Percentiles rank a stretch among this genome's conserved stretches.
These are phyloP conservation scores for Cephus sareptanus DNA, from an alignment of 2,888 invertebrate genomes.

Conservation along the genomic window DNA sequence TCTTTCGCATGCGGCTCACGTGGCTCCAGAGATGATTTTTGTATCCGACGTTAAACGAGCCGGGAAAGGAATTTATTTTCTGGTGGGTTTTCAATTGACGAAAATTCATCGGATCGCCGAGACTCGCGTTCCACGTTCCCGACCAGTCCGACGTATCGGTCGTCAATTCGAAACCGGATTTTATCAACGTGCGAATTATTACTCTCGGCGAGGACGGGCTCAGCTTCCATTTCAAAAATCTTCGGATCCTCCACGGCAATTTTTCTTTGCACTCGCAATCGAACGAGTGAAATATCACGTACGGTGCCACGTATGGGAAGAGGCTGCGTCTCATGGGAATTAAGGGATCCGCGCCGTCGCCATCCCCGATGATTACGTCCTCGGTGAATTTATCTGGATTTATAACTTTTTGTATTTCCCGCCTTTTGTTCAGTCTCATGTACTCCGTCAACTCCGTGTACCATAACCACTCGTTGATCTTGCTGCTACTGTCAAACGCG, in stretches of 20 bases:
- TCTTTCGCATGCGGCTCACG: constrained; percentile 71
- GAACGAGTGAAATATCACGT: constrained; percentile 79
- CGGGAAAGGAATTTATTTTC: constrained; percentile 96
- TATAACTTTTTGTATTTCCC: not conserved
- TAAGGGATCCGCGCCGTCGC: not conserved
- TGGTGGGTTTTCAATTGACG: constrained; percentile 84
- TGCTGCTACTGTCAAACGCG: not conserved
- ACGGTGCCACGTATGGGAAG: constrained; percentile 82
- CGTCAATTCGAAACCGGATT: constrained; percentile 84
- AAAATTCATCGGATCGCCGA: constrained; percentile 70
- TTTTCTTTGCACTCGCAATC: constrained; percentile 70
- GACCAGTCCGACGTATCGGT: constrained; percentile 73
- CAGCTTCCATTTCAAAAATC: constrained; percentile 89
- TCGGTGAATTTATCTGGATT: not conserved
- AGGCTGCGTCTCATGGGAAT: constrained; percentile 65
- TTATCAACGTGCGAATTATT: constrained; percentile 83
- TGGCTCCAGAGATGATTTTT: constrained; percentile 92
- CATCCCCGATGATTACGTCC: not conserved
- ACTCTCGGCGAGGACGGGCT: constrained; percentile 92
- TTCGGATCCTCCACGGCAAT: constrained; percentile 68
- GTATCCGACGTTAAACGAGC: constrained; percentile 94
- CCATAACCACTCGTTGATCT: constrained; percentile 11
- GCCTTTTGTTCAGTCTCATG: not conserved
- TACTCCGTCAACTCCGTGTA: constrained; percentile 14
- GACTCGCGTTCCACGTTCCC: constrained; percentile 86